phyloP scores from a whole-genome alignment of 2,888 invertebrate species.

The Philonicus albiceps region DNA sequence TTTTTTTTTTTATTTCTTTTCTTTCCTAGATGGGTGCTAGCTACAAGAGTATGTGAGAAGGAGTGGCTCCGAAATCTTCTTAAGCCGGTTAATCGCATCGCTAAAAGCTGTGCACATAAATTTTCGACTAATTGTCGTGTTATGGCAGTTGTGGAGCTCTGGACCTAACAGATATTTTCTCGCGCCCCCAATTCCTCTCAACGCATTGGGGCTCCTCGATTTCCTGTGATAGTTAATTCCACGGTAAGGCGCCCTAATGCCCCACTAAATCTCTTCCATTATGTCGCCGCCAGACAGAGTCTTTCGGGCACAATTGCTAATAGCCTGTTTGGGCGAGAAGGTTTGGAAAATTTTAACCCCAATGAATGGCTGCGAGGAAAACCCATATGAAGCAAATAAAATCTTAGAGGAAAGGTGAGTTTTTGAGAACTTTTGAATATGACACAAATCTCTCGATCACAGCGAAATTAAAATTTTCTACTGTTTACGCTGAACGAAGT shows the following conservation, averaged over 20 bases:
- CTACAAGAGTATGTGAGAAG: neutral
- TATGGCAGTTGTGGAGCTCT: conserved; percentile 37
- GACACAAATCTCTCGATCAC: neutral
- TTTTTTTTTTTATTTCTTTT: neutral
- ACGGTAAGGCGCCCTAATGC: conserved; percentile 18
- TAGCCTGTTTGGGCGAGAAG: neutral
- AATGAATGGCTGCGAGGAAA: neutral
- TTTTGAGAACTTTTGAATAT: neutral
- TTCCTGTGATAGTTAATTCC: conserved; percentile 26
- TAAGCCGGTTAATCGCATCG: neutral
- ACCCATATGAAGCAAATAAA: neutral
- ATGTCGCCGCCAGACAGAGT: neutral
- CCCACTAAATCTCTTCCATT: neutral
- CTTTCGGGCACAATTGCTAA: neutral
- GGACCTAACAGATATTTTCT: conserved; percentile 1
- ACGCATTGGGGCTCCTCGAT: neutral
- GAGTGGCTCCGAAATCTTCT: conserved; percentile 7
- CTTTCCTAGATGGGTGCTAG: too few relatives aligned
- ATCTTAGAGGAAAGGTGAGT: neutral
- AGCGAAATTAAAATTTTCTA: neutral
- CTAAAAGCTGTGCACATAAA: conserved; percentile 43
- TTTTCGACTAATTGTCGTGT: conserved; percentile 46
- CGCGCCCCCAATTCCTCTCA: neutral
- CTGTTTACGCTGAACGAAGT: neutral
- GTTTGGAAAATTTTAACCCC: neutral